These are phyloP conservation scores for Drosophila lutescens DNA, from an alignment of 2,888 invertebrate genomes.

Conservation along the genomic window DNA sequence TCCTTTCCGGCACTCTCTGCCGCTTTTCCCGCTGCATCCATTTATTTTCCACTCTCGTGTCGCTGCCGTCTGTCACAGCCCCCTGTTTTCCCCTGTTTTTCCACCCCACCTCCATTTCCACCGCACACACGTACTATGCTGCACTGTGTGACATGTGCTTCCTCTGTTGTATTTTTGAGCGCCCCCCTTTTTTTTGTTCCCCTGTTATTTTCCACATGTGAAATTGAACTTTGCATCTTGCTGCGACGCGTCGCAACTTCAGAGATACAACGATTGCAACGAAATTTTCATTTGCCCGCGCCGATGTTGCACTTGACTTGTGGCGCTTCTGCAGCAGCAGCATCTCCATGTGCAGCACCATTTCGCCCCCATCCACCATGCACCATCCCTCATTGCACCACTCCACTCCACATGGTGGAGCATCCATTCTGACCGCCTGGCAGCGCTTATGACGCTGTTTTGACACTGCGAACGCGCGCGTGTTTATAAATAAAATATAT, in stretches of 20 bases:
- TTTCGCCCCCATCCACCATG: background rate
- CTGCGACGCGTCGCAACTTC: slow-evolving; percentile 62
- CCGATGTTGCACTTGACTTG: slow-evolving; percentile 74
- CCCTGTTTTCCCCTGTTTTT: background rate
- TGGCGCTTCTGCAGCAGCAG: slow-evolving; percentile 57
- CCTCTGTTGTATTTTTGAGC: slow-evolving; percentile 70
- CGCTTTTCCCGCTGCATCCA: slow-evolving; percentile 22
- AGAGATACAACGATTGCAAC: slow-evolving; percentile 46
- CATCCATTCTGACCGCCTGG: slow-evolving; percentile 31
- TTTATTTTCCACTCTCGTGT: slow-evolving; percentile 47
- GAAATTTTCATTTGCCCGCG: slow-evolving; percentile 40
- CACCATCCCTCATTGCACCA: slow-evolving; percentile 1
- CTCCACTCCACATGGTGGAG: slow-evolving; percentile 33
- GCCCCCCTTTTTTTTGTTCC: slow-evolving; percentile 19
- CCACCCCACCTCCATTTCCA: slow-evolving; percentile 14
- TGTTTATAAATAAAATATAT: slow-evolving; percentile 77
- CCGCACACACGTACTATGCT: slow-evolving; percentile 51
- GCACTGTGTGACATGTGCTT: slow-evolving; percentile 74
- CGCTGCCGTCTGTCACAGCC: slow-evolving; percentile 65
- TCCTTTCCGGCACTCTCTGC: slow-evolving; percentile 11
- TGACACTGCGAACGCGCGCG: slow-evolving; percentile 75
- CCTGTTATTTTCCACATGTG: slow-evolving; percentile 77
- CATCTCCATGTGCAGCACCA: slow-evolving; percentile 3
- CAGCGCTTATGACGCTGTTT: slow-evolving; percentile 72
- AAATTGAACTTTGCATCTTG: slow-evolving; percentile 79